Evolutionary conservation across 2,113 vertebrate species (phyloP).

Genomic region (Dissostichus mawsoni): DNA sequence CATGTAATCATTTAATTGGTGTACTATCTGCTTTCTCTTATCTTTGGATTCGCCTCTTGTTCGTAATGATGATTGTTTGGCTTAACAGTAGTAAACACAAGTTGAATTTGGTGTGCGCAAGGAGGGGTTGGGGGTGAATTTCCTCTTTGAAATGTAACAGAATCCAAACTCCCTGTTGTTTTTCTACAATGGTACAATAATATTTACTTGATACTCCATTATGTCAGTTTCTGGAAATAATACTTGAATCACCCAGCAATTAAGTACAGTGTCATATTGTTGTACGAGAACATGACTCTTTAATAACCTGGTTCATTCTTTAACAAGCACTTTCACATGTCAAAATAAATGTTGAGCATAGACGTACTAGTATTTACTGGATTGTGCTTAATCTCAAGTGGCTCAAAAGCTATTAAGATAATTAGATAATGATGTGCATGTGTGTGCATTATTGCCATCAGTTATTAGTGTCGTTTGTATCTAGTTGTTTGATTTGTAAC

Average conservation of each 20-base stretch:
- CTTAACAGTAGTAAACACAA: conserved; percentile 3
- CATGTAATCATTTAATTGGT: conserved; percentile 25
- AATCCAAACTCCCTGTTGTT: background rate
- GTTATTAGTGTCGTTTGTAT: conserved; percentile 1
- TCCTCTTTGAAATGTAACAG: background rate
- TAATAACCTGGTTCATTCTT: too few species aligned
- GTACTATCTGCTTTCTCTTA: conserved; percentile 2
- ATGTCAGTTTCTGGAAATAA: too few species aligned
- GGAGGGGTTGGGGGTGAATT: background rate
- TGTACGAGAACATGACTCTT: too few species aligned
- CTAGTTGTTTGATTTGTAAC: conserved; percentile 3
- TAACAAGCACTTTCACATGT: background rate
- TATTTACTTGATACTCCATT: too few species aligned
- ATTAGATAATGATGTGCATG: conserved; percentile 24
- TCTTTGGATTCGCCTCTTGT: conserved; percentile 11
- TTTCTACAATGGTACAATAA: background rate
- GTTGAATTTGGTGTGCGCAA: background rate
- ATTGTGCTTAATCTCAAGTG: background rate
- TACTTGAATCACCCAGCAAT: too few species aligned
- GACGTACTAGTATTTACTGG: background rate
- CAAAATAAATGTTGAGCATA: background rate
- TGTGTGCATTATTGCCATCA: background rate
- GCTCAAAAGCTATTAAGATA: background rate
- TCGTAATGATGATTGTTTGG: background rate
- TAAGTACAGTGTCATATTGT: too few species aligned